These are phyloP conservation scores for Catalaphyllia jardinei DNA, from an alignment of 64 coral and sea anemone genomes.

Conservation along the genomic window DNA sequence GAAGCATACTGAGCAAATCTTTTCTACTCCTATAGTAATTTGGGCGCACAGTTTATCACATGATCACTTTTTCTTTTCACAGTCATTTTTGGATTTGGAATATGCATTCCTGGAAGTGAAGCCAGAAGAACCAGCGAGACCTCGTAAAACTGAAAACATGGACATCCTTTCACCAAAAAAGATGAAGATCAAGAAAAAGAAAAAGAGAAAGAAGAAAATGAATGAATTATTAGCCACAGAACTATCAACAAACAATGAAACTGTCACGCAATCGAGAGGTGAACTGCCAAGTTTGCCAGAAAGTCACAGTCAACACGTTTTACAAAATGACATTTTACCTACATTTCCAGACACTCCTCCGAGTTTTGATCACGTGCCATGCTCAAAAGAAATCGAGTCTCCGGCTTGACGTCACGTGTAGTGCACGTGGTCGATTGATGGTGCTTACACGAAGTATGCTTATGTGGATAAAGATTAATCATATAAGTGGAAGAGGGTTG, in stretches of 20 bases:
- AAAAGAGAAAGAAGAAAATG: background rate
- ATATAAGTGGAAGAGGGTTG: too few species aligned
- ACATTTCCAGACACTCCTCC: background rate
- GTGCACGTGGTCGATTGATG: background rate
- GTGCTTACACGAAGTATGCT: too few species aligned
- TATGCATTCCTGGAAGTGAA: background rate
- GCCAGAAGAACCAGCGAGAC: background rate
- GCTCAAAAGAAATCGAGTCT: background rate
- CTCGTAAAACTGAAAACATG: background rate
- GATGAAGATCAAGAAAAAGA: slow-evolving; percentile 1
- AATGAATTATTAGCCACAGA: background rate
- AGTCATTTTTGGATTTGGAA: slow-evolving; percentile 24
- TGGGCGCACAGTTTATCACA: background rate
- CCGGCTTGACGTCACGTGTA: background rate
- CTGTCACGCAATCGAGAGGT: background rate
- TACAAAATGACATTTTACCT: background rate
- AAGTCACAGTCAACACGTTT: background rate
- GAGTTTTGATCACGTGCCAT: background rate
- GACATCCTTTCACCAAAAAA: background rate
- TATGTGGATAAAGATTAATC: too few species aligned
- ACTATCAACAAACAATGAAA: background rate
- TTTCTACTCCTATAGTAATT: too few species aligned
- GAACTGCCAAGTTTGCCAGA: background rate
- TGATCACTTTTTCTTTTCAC: background rate
- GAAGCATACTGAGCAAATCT: too few species aligned